Evolutionary conservation across 2,113 vertebrate genomes (phyloP), one percentile per base, ranked within the genome.

Genomic region (Sula dactylatra): DNA sequence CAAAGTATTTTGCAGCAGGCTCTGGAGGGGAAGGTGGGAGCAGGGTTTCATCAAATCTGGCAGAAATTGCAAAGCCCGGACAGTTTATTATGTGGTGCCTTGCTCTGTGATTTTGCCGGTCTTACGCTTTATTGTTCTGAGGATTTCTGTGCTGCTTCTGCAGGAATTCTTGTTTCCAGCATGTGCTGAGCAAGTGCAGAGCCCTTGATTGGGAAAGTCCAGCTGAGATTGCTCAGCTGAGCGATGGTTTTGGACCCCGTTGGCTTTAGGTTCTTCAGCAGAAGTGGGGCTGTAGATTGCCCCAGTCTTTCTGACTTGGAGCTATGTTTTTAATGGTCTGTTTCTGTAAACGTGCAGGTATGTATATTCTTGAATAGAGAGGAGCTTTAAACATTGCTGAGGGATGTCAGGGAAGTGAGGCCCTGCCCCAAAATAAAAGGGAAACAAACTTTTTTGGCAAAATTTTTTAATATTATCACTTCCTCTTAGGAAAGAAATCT

Each of bases 151-250:
- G 72, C 42, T 66, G 27, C 66, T 73, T 40, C 54, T 86, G 32
- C 45, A 34, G 29, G 49, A 56, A 50, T 79, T 18, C 50, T 45
- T 32, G 2, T 58, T 88, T 52, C 66, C 20, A 58, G 44, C 32
- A 5, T 0, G 4, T 5, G 6, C 20, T 69, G 52, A 52, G 44
- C 0, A 13, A 81, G 18, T 1, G 1, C 22, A 7, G 36, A 49
- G 34, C 47, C 25, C 45, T 76, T 42, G 20, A 69, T 21, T 1
- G 9, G 21, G 16, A 21, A 67, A 7, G 38, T 72, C 52, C 44
- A 24, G 6, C 40, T 59, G 58, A 50, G n/a, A n/a, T n/a, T n/a
- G n/a, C n/a, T n/a, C n/a, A n/a, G n/a, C n/a, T n/a, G n/a, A n/a
- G 22, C 2, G 0, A 1, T 82, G 14, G 9, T 66, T 16, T 49